Evolutionary conservation across 2,113 vertebrate genomes (phyloP).

Genomic region (Bubalus kerabau): DNA sequence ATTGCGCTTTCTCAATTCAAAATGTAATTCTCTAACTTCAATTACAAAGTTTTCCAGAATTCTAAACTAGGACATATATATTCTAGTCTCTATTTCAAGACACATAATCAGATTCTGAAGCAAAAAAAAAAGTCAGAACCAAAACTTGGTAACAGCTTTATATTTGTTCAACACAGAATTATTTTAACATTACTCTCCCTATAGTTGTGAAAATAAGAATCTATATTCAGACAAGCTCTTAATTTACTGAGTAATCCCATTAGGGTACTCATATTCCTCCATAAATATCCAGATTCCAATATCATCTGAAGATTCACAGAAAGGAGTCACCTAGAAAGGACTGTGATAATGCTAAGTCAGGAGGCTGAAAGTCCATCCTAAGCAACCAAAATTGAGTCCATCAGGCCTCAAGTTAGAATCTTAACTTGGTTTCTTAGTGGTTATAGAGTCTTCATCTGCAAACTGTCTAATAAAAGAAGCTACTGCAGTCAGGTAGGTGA

Average conservation of each 20-base stretch:
- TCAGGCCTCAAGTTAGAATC: neutral
- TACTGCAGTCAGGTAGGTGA: neutral
- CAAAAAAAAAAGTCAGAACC: neutral
- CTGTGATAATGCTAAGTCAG: neutral
- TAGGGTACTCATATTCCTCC: neutral
- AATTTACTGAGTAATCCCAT: neutral
- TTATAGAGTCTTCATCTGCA: neutral
- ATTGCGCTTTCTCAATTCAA: constrained; percentile 38
- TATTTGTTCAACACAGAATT: constrained; percentile 15
- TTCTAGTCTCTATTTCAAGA: constrained; percentile 47
- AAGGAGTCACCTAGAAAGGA: neutral
- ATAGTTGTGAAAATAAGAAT: neutral
- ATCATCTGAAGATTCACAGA: neutral
- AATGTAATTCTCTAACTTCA: constrained; percentile 52
- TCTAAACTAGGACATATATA: constrained; percentile 54
- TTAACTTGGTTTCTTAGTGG: neutral
- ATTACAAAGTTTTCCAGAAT: constrained; percentile 49
- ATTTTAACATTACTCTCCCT: neutral
- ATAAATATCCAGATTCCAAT: neutral
- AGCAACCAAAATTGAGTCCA: neutral
- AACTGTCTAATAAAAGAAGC: neutral
- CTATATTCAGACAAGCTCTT: neutral
- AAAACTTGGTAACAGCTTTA: constrained; percentile 23
- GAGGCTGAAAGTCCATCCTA: neutral
- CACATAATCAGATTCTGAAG: constrained; percentile 31